Base-by-base conservation (phyloP, 1,140 invertebrate species). In the Macrosteles quadrilineatus region DNA sequence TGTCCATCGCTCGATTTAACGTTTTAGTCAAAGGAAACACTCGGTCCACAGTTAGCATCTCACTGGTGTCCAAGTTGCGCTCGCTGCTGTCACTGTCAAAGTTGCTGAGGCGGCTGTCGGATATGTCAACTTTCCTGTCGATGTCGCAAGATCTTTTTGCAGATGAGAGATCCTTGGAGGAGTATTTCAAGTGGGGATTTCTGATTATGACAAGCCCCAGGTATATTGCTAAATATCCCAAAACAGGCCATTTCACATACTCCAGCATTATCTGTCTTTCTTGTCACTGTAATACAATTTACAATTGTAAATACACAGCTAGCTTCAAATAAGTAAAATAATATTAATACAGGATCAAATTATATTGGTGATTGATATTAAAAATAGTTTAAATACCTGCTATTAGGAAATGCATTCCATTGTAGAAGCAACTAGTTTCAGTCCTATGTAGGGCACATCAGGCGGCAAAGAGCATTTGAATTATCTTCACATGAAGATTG, bases 11-110 rank as follows among this genome's bases (percentile, higher is more conserved):
- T 50, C n/a, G 6, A 21, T 50, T 50, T 50, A 50, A 19, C n/a
- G 47, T 50, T 50, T 21, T 50, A n/a, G 47, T 50, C n/a, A 50
- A 21, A 19, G 47, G 47, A 50, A 50, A 50, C 4, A 50, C 47
- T 50, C 47, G 14, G 21, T 50, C 47, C n/a, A 50, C n/a, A 11
- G 47, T 19, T 3, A 50, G 47, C 4, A 50, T 6, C 21, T 50
- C 47, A 19, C 47, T 50, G n/a, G 14, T 11, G 6, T 6, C n/a
- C 14, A 50, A 4, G 3, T 50, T n/a, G 4, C 47, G 47, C 4
- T 50, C 47, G 4, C 47, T 17, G 21, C 47, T 50, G 47, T 50
- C 47, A 50, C 47, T 50, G 21, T 21, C 47, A 4, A 17, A 50
- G 47, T 50, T 50, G 21, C 47, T 50, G 47, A 17, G 47, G 6